Percentiles rank a stretch among this genome's conserved stretches.
phyloP scores from a whole-genome alignment of 2,797 vertebrate genomes.

The Mus minutoides region DNA sequence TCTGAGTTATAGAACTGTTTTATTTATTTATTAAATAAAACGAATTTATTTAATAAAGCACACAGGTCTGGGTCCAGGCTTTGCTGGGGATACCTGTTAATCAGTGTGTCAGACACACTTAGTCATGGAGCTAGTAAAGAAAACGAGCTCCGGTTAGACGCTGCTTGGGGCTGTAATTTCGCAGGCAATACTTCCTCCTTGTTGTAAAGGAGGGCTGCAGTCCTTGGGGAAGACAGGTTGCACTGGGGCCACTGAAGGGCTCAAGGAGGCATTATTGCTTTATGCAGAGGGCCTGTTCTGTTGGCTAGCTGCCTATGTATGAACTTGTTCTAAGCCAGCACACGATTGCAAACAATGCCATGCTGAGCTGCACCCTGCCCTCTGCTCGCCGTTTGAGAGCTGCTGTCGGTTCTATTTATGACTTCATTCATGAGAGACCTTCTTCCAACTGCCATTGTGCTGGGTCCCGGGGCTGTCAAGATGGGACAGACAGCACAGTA shows the following conservation, averaged over 20 bases:
- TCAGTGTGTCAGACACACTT: neutral
- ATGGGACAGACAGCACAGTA: neutral
- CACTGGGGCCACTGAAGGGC: neutral
- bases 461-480: neutral
- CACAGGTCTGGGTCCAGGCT: neutral
- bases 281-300: fast-evolving
- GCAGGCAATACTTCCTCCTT: neutral
- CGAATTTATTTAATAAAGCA: neutral
- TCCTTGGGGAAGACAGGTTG: neutral
- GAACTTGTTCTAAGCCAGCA: neutral
- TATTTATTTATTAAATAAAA: neutral
- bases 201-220: neutral
- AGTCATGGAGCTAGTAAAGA: neutral
- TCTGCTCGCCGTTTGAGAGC: neutral
- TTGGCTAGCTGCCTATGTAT: fast-evolving
- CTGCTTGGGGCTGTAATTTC: fast-evolving
- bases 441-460: neutral
- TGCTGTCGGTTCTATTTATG: neutral
- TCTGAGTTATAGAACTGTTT: neutral
- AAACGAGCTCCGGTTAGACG: neutral
- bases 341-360: neutral
- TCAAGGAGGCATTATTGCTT: neutral
- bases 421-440: neutral
- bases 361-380: neutral
- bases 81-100: neutral